These are phyloP conservation scores for Gambusia affinis DNA, from an alignment of 2,113 vertebrate genomes.

Conservation along the genomic window DNA sequence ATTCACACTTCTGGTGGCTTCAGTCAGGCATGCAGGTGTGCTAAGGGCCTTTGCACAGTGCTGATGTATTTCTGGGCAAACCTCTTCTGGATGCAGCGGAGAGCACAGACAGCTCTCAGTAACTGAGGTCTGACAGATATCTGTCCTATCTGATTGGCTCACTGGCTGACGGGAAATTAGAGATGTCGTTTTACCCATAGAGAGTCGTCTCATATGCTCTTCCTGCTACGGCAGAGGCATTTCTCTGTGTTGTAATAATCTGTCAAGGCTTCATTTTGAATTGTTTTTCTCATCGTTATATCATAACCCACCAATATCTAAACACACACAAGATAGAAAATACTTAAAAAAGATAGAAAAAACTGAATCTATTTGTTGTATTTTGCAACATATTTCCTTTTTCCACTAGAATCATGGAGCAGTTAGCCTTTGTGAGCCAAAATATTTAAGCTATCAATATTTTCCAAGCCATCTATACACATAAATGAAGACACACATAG, in stretches of 20 bases:
- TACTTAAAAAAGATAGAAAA: background rate
- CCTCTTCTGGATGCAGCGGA: slow-evolving; percentile 39
- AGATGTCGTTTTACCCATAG: slow-evolving; percentile 15
- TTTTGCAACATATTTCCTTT: background rate
- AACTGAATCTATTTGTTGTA: background rate
- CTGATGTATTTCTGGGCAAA: slow-evolving; percentile 29
- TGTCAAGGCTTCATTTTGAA: background rate
- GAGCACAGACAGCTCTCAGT: slow-evolving; percentile 43
- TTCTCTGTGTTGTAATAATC: background rate
- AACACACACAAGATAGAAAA: background rate
- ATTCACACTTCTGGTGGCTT: slow-evolving; percentile 63
- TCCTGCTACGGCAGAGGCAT: background rate
- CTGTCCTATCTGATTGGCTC: slow-evolving; percentile 39
- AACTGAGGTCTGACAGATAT: slow-evolving; percentile 52
- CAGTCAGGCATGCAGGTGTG: slow-evolving; percentile 72
- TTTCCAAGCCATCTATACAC: slow-evolving; percentile 17
- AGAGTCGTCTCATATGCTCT: background rate
- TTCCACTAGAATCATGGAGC: background rate
- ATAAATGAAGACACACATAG: slow-evolving; percentile 3
- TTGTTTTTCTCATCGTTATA: background rate
- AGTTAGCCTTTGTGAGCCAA: slow-evolving; percentile 12
- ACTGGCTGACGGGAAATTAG: slow-evolving; percentile 28
- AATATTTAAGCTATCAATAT: slow-evolving; percentile 26
- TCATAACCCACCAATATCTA: background rate
- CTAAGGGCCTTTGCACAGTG: slow-evolving; percentile 56